phyloP scores from a whole-genome alignment of 2,888 invertebrate genomes.

The Cremastinae sp. region DNA sequence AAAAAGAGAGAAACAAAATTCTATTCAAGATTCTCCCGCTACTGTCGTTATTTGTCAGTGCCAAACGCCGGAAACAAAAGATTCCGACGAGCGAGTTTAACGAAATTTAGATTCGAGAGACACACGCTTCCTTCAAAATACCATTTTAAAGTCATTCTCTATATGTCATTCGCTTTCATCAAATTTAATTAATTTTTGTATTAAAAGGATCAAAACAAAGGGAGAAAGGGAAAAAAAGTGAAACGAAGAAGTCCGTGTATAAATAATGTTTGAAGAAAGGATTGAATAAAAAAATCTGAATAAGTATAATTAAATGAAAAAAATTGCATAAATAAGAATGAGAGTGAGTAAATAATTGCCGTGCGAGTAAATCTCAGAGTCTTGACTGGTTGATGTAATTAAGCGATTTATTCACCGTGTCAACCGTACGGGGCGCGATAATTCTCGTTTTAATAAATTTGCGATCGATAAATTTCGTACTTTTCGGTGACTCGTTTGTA shows the following conservation, averaged over 20 bases:
- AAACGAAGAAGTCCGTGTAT: too few relatives aligned
- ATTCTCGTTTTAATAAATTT: conserved; percentile 37
- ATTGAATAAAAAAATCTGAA: not conserved
- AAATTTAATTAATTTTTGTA: not conserved
- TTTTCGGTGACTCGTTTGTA: conserved; percentile 41
- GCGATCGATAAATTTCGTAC: conserved; percentile 43
- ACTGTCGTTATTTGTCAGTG: conserved; percentile 45
- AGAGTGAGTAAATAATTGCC: too few relatives aligned
- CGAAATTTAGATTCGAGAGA: not conserved
- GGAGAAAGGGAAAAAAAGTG: too few relatives aligned
- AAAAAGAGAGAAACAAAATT: conserved; percentile 34
- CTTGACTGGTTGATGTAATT: not conserved
- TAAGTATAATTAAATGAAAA: not conserved
- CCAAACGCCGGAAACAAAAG: conserved; percentile 35
- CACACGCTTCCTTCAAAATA: not conserved
- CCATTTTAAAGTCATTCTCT: too few relatives aligned
- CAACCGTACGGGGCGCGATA: conserved; percentile 11
- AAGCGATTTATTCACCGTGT: conserved; percentile 1
- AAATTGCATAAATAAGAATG: not conserved
- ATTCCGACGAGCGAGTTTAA: not conserved
- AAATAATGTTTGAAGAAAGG: not conserved
- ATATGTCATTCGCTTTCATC: too few relatives aligned
- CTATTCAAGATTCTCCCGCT: conserved; percentile 43
- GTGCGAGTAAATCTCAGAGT: too few relatives aligned
- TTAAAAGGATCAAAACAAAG: too few relatives aligned